Conservation (phyloP, 2,797 vertebrate species). For the Falco novaeseelandiae region DNA sequence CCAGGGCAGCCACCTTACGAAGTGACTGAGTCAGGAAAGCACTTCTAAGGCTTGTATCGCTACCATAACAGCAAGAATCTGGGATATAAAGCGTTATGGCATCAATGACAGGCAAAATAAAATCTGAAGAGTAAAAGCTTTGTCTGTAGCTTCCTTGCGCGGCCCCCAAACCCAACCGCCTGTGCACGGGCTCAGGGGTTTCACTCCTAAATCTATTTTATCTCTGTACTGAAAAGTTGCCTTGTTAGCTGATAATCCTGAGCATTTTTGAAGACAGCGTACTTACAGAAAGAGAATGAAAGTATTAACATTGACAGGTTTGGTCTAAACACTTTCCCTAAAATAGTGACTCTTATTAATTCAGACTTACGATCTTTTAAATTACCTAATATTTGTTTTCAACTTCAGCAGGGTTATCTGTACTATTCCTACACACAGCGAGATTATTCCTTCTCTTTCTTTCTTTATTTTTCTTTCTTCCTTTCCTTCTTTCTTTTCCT, state of each 20-base stretch:
- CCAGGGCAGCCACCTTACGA: too few relatives aligned
- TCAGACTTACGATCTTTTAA: not conserved
- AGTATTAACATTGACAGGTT: not conserved
- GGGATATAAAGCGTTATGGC: not conserved
- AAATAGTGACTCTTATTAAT: not conserved
- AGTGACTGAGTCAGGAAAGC: not conserved
- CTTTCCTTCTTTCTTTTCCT: too few relatives aligned
- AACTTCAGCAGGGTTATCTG: not conserved
- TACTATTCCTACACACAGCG: not conserved
- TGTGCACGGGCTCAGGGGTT: not conserved
- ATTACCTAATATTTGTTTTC: not conserved
- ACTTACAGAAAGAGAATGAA: not conserved
- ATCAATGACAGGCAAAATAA: not conserved
- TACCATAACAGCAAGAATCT: not conserved
- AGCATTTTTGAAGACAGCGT: not conserved
- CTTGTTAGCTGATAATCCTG: not conserved
- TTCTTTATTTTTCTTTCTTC: too few relatives aligned
- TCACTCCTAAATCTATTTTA: not conserved
- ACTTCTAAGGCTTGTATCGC: not conserved
- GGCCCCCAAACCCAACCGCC: fast-evolving
- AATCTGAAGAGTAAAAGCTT: not conserved
- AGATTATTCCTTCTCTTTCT: not conserved
- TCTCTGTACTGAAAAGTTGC: not conserved
- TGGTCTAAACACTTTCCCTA: not conserved
- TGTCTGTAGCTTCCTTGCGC: fast-evolving